Conservation (phyloP, 2,113 vertebrate species). For the Amphilophus citrinellus region DNA sequence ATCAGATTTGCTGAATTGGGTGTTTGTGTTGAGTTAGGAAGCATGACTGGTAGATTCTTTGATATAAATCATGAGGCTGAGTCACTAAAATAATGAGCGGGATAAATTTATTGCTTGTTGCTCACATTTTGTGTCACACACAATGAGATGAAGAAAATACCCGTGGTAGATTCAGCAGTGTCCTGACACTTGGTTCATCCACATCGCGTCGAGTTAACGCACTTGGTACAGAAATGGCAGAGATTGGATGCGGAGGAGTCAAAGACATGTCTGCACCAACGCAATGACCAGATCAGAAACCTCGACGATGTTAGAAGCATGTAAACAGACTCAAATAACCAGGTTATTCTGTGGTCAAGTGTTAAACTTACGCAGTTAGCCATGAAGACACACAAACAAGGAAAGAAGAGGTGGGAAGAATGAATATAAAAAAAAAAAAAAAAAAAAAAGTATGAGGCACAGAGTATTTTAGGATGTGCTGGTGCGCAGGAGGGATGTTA, state of each 20-base stretch:
- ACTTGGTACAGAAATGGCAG: background rate
- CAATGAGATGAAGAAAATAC: background rate
- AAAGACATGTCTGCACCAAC: constrained; percentile 10
- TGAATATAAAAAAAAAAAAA: background rate
- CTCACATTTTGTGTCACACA: background rate
- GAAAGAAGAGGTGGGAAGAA: constrained; percentile 1
- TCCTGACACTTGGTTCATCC: background rate
- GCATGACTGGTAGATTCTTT: background rate
- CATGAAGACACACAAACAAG: background rate
- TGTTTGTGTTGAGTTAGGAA: background rate
- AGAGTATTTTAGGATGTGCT: constrained; percentile 34
- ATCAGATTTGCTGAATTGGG: background rate
- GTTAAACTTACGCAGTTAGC: background rate
- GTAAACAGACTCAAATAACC: background rate
- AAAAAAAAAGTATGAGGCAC: constrained; percentile 13
- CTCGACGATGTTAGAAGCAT: background rate
- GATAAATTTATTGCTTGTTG: background rate
- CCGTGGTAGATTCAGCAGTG: background rate
- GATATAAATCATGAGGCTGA: background rate
- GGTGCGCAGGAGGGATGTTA: constrained; percentile 39
- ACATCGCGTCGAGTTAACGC: background rate
- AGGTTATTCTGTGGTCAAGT: background rate
- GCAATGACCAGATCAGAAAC: background rate
- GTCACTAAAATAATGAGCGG: background rate
- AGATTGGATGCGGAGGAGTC: background rate